phyloP scores from a whole-genome alignment of 2,888 invertebrate species.

The Gryllus longicercus region DNA sequence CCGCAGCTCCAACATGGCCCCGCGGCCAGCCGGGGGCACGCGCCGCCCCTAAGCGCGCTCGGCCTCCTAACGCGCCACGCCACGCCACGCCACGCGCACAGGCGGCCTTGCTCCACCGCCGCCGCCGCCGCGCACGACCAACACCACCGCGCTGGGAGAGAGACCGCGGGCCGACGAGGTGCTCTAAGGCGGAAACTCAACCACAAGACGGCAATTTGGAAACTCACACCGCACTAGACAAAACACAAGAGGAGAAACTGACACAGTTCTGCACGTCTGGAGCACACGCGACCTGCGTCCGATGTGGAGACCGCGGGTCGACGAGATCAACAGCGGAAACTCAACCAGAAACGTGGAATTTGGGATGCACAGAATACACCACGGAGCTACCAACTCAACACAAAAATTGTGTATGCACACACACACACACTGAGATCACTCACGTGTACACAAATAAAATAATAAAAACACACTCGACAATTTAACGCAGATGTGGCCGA shows the following conservation, averaged over 20 bases:
- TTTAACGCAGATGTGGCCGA: too few relatives aligned
- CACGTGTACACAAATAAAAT: too few relatives aligned
- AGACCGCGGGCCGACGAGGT: background rate
- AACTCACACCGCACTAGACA: background rate
- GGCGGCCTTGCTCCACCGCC: background rate
- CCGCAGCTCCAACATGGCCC: constrained; percentile 31
- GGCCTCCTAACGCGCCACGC: too few relatives aligned
- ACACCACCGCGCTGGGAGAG: constrained; percentile 18
- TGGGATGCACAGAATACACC: too few relatives aligned
- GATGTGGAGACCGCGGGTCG: background rate
- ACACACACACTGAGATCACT: too few relatives aligned
- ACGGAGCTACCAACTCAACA: background rate
- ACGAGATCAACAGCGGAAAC: background rate
- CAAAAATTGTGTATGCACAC: too few relatives aligned
- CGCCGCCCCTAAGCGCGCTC: too few relatives aligned
- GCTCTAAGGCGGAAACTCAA: background rate
- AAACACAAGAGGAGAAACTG: background rate
- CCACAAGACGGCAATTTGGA: constrained; percentile 18
- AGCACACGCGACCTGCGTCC: background rate
- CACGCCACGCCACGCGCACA: too few relatives aligned
- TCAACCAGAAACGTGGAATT: background rate
- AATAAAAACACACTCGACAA: too few relatives aligned
- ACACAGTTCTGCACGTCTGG: background rate
- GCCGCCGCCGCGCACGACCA: constrained; percentile 26
- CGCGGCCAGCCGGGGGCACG: background rate